These are phyloP conservation scores for Catonia carolina DNA, from an alignment of 2,888 invertebrate genomes.

Conservation along the genomic window DNA sequence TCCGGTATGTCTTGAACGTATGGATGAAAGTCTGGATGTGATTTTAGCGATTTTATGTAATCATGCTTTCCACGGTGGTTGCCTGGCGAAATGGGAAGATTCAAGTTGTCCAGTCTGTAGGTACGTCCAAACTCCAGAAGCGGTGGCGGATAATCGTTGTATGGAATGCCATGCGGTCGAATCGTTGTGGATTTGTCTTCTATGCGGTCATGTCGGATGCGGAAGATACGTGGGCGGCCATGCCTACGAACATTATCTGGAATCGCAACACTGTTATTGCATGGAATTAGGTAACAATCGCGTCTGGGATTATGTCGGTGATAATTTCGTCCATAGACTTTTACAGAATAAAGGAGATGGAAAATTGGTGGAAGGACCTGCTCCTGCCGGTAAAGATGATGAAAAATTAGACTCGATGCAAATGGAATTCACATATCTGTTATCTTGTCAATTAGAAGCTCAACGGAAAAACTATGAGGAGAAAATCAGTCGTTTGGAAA, in stretches of 20 bases:
- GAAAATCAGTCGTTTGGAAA: constrained; percentile 50
- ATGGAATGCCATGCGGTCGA: constrained; percentile 63
- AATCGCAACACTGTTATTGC: constrained; percentile 95
- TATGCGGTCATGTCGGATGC: constrained; percentile 98
- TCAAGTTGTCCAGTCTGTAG: constrained; percentile 96
- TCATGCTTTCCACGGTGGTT: constrained; percentile 95
- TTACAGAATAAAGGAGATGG: constrained; percentile 96
- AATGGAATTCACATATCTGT: constrained; percentile 90
- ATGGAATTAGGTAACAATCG: constrained; percentile 92
- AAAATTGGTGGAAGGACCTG: constrained; percentile 74
- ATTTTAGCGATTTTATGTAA: constrained; percentile 96
- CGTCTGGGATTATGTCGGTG: constrained; percentile 99
- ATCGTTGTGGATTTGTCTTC: constrained; percentile 96
- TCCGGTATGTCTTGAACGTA: constrained; percentile 91
- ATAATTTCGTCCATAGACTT: constrained; percentile 92
- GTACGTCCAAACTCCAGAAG: constrained; percentile 77
- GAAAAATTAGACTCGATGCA: constrained; percentile 93
- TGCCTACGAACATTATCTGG: constrained; percentile 87
- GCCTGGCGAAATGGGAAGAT: constrained; percentile 94
- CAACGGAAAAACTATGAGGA: constrained; percentile 91
- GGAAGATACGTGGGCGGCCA: constrained; percentile 87
- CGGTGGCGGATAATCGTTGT: constrained; percentile 61
- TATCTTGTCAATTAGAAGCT: constrained; percentile 91
- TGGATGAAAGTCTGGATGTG: constrained; percentile 98
- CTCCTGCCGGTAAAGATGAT: constrained; percentile 42